Base-by-base conservation (phyloP, 2,888 invertebrate species). In the Agonopterix subpropinquella region DNA sequence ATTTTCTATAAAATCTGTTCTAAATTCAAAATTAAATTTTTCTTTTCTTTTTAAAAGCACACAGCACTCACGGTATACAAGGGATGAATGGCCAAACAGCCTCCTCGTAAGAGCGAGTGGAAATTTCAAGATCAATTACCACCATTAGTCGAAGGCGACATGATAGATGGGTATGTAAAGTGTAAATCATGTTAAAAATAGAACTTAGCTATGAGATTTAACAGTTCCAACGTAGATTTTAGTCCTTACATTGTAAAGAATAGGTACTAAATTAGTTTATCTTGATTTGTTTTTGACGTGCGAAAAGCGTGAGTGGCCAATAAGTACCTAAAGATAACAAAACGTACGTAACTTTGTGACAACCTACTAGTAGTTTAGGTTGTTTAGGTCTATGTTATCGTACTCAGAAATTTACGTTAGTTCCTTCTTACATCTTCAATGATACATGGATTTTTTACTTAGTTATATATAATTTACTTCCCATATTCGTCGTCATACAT, bases 51-150 rank as follows among this genome's bases (percentile, higher is more conserved):
- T 28, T 28, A 28, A 28, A 28, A 28, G 28, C 28, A 28, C 28
- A 28, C 44, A 44, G 41, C 37, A 43, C 18, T n/a, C 41, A 44
- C 11, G 39, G n/a, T 47, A 53, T 52, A 57, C 57, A 55, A 58
- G 35, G 56, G 58, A 49, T 50, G 47, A 44, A 50, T 43, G 46
- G 47, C 41, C 41, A 52, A 44, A 52, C 53, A 45, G 49, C 48
- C 48, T 36, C 42, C 36, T 44, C 42, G 53, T 48, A 51, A 46
- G 45, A 42, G 18, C 53, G 49, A 52, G 56, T 65, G 70, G 72
- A 72, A 74, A 59, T 64, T 77, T 75, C 70, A 64, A 64, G 70
- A 70, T 48, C 68, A 71, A 70, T 79, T 76, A 77, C 55, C 68
- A 61, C 52, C 36, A 51, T 50, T 43, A 50, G n/a, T 41, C 5